Evolutionary conservation across 1,140 invertebrate species (phyloP).

Genomic region (Galleria mellonella): DNA sequence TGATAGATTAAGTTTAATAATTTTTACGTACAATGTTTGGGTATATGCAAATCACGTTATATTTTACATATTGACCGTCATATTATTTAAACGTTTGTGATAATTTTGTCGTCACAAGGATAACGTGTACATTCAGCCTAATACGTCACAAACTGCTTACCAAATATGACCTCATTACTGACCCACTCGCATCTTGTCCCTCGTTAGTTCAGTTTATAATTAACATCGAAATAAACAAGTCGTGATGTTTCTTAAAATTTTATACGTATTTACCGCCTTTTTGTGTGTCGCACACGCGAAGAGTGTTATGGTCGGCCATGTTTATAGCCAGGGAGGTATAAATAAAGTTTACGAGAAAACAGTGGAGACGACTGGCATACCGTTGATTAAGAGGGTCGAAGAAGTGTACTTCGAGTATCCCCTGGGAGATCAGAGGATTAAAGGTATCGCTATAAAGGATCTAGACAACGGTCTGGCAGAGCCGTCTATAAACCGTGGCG

Average conservation of each 20-base stretch:
- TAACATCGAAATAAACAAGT: no score
- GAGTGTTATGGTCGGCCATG: constrained; percentile 17
- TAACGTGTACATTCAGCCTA: no score
- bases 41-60: no score
- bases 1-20: no score
- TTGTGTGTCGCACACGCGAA: constrained; percentile 20
- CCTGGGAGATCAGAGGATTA: constrained; percentile 26
- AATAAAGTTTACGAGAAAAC: constrained; percentile 14
- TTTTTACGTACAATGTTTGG: no score
- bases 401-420: constrained; percentile 24
- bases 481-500: constrained; percentile 28
- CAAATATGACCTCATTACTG: no score
- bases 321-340: constrained; percentile 8
- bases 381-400: constrained; percentile 14
- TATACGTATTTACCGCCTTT: constrained; percentile 3
- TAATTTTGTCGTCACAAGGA: neutral
- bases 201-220: no score
- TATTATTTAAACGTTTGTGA: no score
- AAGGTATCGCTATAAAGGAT: constrained; percentile 28
- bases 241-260: no score
- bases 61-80: no score
- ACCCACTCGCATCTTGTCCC: no score
- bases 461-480: constrained; percentile 16
- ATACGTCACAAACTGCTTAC: no score
- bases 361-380: constrained; percentile 9